Base-by-base conservation (phyloP, 2,888 invertebrate genomes). In the Molanna angustata region DNA sequence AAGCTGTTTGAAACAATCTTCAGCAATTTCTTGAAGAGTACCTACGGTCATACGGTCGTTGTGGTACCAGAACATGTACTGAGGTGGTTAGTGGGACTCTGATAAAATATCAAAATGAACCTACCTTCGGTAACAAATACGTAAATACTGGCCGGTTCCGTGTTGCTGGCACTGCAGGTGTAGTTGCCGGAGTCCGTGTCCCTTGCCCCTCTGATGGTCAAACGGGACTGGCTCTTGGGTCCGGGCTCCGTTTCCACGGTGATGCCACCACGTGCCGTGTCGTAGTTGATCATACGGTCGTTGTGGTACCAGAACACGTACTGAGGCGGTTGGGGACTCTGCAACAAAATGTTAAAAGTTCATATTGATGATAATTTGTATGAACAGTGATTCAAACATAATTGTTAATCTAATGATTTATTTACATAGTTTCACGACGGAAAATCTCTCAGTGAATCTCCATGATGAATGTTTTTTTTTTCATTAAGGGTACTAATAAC, bases 241-340 rank as follows among this genome's bases (percentile, higher is more conserved):
- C 90, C 91, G 60, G 89, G 89, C 71, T 87, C 86, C 61, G 91
- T 92, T 69, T 85, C 83, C 66, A 94, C 91, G 61, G 81, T 80
- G 62, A 91, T 90, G 62, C 85, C 86, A 62, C 90, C 87, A 66
- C 91, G 83, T 64, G 87, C 79, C 64, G 83, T 86, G 74, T 93
- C 92, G 75, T 92, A 93, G 80, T 93, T 94, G 77, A 94, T 91
- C 87, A 94, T 91, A 68, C 89, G 86, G 72, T 88, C 88, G 78
- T 94, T 92, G 79, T 93, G 93, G 77, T 90, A 93, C 94, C 94
- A 94, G 79, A 93, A 93, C 68, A 94, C 92, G 79, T 92, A 94
- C 75, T 92, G 92, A 61, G 93, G 93, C 62, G 92, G 93, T 67
- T 87, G 89, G 49, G 93, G 93, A 70, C 92, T 92, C 90, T 92